Evolutionary conservation across 2,797 vertebrate species (phyloP).

Genomic region (Martes flavigula): DNA sequence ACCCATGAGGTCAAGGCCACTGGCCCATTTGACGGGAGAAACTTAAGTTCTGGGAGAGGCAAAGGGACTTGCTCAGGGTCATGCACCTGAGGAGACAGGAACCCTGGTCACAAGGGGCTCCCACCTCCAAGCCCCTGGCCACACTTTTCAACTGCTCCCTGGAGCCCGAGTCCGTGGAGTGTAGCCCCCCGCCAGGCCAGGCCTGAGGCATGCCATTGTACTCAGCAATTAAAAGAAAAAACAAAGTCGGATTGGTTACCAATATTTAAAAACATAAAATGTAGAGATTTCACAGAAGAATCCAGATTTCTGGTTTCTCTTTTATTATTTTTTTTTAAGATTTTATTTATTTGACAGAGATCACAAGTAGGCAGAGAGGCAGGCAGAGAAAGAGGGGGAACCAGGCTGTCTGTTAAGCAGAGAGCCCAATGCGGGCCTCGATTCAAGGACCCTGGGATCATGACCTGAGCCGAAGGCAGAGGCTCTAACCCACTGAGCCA

Average conservation of each 20-base stretch:
- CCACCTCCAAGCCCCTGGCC: background rate
- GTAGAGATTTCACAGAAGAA: background rate
- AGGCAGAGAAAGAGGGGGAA: too few species aligned
- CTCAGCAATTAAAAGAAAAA: background rate
- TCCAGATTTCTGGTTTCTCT: background rate
- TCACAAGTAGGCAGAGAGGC: too few species aligned
- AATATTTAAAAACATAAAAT: background rate
- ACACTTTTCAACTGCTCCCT: too few species aligned
- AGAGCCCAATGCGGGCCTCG: too few species aligned
- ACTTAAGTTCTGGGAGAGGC: background rate
- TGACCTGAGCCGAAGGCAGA: too few species aligned
- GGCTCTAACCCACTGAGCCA: too few species aligned
- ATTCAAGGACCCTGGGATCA: too few species aligned
- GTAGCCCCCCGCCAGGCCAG: background rate
- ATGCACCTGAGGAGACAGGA: background rate
- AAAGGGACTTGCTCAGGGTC: background rate
- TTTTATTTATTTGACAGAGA: too few species aligned
- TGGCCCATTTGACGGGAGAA: background rate
- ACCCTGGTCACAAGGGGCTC: background rate
- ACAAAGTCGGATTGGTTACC: background rate
- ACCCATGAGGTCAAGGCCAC: background rate
- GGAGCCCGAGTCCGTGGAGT: background rate
- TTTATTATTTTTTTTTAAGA: too few species aligned
- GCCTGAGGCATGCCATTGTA: background rate
- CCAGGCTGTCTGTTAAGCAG: too few species aligned